Evolutionary conservation across 2,888 invertebrate genomes (phyloP), one percentile per base, ranked within the genome.

Genomic region (Tridacna gigas): DNA sequence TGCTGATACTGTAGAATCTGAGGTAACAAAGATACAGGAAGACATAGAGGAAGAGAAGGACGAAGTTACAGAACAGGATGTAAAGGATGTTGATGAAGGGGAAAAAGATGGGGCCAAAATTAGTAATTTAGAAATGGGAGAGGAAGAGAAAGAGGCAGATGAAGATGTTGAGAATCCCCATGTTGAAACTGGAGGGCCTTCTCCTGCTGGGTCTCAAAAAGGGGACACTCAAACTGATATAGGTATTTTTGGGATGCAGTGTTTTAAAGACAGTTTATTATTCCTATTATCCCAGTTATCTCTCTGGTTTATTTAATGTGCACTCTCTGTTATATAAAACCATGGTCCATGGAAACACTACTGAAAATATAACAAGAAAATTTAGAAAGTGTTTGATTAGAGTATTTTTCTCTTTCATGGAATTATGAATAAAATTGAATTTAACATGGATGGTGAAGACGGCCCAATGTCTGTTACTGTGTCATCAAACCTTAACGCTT

Each of bases 21-120:
- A 81, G 26, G 9, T n/a, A 47, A 47, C 79, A 28, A 80, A 83
- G 47, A 47, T 80, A 22, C 79, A 75, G 18, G 77, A 77, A 25
- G 80, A 86, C 12, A 86, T 86, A 37, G 75, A 45, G 20, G 83
- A 86, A 81, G 80, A 77, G n/a, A 60, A 22, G 65, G 80, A 82
- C 18, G 78, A 77, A 48, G 28, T 37, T 47, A 37, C 22, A 25
- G 76, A 65, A 22, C 25, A 48, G 48, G 51, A 51, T 47, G 25
- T 51, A 47, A n/a, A n/a, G 22, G 74, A 74, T 61, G n/a, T n/a
- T 28, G 47, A 69, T 12, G 66, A 75, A 76, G 73, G 37, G n/a
- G 74, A 78, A 25, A 63, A 51, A 66, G 81, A 26, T 28, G n/a
- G 37, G 20, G 79, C 28, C 12, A 37, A 37, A 37, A 37, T 37